A percentile compares a stretch with the other conserved stretches of the same genome.
phyloP scores from a whole-genome alignment of 2,797 vertebrate species.

The Leuciscus waleckii region DNA sequence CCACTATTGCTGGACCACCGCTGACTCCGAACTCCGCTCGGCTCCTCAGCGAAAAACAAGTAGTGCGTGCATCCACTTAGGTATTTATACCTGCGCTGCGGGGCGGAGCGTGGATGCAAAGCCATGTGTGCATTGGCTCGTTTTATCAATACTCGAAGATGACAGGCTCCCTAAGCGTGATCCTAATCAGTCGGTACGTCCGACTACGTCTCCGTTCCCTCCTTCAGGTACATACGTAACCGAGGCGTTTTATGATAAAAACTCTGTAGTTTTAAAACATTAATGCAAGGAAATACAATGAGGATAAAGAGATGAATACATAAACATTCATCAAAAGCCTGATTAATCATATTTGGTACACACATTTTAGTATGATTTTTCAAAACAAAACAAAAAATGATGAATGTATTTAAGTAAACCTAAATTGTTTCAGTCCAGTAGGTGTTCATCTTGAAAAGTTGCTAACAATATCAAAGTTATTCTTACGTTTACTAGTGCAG shows the following conservation, averaged over 20 bases:
- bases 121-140: too few species aligned
- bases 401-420: not conserved
- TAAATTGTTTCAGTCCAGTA: not conserved
- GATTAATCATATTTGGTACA: not conserved
- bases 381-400: not conserved
- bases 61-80: too few species aligned
- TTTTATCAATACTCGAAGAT: too few species aligned
- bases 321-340: not conserved
- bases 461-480: not conserved
- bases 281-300: not conserved
- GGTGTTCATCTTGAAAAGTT: not conserved
- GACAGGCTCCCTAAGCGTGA: too few species aligned
- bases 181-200: too few species aligned
- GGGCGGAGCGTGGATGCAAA: too few species aligned
- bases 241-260: not conserved
- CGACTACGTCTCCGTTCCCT: too few species aligned
- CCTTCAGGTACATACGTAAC: too few species aligned
- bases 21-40: too few species aligned
- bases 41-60: too few species aligned
- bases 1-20: too few species aligned
- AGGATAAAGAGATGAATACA: not conserved
- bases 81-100: too few species aligned
- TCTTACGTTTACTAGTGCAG: not conserved
- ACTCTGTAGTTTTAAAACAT: not conserved
- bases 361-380: not conserved